Conservation (phyloP, 2,113 vertebrate genomes). For the Phaetusa simplex region DNA sequence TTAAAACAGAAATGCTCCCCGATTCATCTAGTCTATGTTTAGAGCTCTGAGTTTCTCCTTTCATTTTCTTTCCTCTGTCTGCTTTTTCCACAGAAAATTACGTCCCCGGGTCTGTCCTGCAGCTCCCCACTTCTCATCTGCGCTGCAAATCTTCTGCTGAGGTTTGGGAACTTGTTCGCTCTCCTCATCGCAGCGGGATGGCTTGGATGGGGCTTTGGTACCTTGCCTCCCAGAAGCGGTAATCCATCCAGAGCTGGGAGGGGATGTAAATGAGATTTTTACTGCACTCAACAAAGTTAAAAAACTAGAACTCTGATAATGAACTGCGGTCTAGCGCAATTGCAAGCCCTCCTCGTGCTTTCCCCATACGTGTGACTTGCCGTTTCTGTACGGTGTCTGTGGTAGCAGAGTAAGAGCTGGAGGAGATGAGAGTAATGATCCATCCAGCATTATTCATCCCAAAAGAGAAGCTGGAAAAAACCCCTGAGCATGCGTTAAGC, state of each 20-base stretch:
- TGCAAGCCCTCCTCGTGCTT: background rate
- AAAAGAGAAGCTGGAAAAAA: background rate
- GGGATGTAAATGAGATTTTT: background rate
- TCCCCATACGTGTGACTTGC: fast-evolving
- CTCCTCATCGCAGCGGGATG: background rate
- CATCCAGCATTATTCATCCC: background rate
- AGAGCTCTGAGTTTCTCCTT: background rate
- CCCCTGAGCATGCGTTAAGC: background rate
- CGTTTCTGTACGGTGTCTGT: background rate
- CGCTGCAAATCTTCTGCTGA: background rate
- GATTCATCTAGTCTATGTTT: background rate
- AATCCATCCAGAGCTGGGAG: background rate
- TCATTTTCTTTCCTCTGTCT: background rate
- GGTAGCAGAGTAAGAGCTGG: background rate
- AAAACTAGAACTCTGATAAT: background rate
- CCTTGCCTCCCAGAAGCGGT: background rate
- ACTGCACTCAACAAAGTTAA: background rate
- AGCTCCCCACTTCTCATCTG: background rate
- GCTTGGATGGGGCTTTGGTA: background rate
- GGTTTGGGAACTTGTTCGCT: background rate
- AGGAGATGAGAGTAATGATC: background rate
- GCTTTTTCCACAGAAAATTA: background rate
- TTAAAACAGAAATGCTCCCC: conserved; percentile 60
- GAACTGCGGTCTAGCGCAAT: background rate
- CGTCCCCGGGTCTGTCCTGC: background rate